Evolutionary conservation across 1,140 invertebrate genomes (phyloP), one percentile per base, ranked within the genome.

Genomic region (Eurytemora carolleeae): DNA sequence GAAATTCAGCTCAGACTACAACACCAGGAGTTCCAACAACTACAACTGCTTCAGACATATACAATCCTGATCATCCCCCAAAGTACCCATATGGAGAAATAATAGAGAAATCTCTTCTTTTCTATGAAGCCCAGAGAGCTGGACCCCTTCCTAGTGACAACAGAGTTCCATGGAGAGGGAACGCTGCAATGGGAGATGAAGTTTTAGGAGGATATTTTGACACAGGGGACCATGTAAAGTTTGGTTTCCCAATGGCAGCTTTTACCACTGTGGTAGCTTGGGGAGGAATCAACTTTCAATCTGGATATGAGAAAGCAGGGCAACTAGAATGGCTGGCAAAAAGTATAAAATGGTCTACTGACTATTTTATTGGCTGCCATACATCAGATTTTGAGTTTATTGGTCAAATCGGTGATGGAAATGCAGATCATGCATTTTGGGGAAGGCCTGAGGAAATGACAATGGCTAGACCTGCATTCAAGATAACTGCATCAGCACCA

Each of bases 151-250:
- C n/a, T n/a, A n/a, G n/a, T n/a, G n/a, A n/a, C n/a, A n/a, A n/a
- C n/a, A n/a, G n/a, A n/a, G n/a, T n/a, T n/a, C n/a, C n/a, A n/a
- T n/a, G n/a, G n/a, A n/a, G n/a, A n/a, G n/a, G n/a, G n/a, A n/a
- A n/a, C n/a, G n/a, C n/a, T n/a, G n/a, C n/a, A n/a, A n/a, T n/a
- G n/a, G n/a, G n/a, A n/a, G n/a, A n/a, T n/a, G n/a, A n/a, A n/a
- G n/a, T n/a, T n/a, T n/a, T n/a, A n/a, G n/a, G n/a, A n/a, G n/a
- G n/a, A n/a, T n/a, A n/a, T n/a, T n/a, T n/a, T n/a, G n/a, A n/a
- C n/a, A n/a, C 79, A 60, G 79, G 78, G 20, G 80, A 82, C 66
- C 77, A 76, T 65, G 78, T 82, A 0, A 82, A 82, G 68, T 82
- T 81, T 64, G 76, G 77, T 0, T 80, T 81, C 61, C 79, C 80